Percentiles rank a stretch among this genome's conserved stretches.
Evolutionary conservation across 92 coral and sea anemone species (phyloP).

Genomic region (Siderastrea radians): DNA sequence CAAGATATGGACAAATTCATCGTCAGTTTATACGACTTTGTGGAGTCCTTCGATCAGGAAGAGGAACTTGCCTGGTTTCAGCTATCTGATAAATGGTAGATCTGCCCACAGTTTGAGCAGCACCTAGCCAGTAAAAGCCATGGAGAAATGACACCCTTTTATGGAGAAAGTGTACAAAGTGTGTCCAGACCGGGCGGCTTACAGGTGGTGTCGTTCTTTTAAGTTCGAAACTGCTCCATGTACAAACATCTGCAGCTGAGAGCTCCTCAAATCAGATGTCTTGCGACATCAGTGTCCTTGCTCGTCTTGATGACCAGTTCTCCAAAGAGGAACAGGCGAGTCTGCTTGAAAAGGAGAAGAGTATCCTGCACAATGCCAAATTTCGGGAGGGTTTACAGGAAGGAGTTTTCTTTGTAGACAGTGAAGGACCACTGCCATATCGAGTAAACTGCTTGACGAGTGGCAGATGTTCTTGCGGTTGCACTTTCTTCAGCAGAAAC

Average conservation of each 20-base stretch:
- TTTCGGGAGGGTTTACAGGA: conserved; percentile 59
- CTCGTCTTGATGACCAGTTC: conserved; percentile 13
- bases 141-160: conserved; percentile 24
- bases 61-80: conserved; percentile 77
- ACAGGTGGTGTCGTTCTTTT: conserved; percentile 25
- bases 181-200: conserved; percentile 56
- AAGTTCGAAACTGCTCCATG: conserved; percentile 19
- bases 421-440: conserved; percentile 46
- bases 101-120: conserved; percentile 11
- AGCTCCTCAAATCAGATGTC: background rate
- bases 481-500: conserved; percentile 35
- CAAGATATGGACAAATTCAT: conserved; percentile 67
- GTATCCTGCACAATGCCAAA: background rate
- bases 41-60: conserved; percentile 44
- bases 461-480: conserved; percentile 53
- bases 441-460: conserved; percentile 47
- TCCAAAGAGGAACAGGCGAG: conserved; percentile 25
- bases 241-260: background rate
- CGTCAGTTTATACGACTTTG: conserved; percentile 52
- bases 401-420: conserved; percentile 50
- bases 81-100: conserved; percentile 73
- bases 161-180: conserved; percentile 2
- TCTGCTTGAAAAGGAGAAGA: conserved; percentile 34
- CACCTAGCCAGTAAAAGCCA: background rate
- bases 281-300: conserved; percentile 42